Conservation (phyloP, 2,797 vertebrate species). For the Chiroxiphia lanceolata region DNA sequence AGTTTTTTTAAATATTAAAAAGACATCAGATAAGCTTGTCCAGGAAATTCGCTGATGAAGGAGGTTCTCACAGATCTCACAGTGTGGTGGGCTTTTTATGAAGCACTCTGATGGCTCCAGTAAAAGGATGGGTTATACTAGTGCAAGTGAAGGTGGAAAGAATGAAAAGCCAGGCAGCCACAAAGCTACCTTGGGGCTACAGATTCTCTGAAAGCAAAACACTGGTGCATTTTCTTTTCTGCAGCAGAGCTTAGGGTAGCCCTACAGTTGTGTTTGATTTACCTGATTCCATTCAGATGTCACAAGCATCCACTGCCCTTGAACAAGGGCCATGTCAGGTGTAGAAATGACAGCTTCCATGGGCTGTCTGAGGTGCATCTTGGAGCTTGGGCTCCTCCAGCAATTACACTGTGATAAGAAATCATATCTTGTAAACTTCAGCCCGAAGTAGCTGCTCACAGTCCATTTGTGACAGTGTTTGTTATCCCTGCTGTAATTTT, state of each 20-base stretch:
- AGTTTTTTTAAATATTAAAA: background rate
- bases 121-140: background rate
- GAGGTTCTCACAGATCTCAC: background rate
- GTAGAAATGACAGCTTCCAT: background rate
- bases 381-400: background rate
- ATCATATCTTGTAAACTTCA: slow-evolving; percentile 49
- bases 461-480: slow-evolving; percentile 15
- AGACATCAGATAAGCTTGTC: background rate
- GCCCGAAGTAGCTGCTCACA: background rate
- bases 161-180: background rate
- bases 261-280: background rate
- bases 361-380: background rate
- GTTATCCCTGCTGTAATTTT: slow-evolving; percentile 38
- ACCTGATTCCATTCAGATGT: background rate
- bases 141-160: background rate
- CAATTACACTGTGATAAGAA: background rate
- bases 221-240: background rate
- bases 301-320: background rate
- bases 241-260: background rate
- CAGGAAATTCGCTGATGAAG: background rate
- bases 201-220: background rate
- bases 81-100: background rate
- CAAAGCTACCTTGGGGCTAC: background rate
- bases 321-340: background rate
- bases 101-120: background rate